These are phyloP conservation scores for Metaphire vulgaris DNA, from an alignment of 1,140 invertebrate genomes.

Conservation along the genomic window DNA sequence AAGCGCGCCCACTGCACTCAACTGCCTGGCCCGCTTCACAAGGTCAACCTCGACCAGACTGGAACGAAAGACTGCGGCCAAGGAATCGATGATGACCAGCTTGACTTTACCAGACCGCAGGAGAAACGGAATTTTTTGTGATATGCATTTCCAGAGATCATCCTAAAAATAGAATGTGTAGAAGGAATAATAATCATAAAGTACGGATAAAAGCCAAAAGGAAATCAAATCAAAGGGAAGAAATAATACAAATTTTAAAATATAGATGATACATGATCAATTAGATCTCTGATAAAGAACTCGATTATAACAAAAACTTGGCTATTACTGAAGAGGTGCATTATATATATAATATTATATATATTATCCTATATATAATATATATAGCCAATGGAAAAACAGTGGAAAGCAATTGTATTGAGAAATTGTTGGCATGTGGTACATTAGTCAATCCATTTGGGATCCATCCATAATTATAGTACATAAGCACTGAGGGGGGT, in stretches of 20 bases:
- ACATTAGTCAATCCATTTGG: too few relatives aligned
- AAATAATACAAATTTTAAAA: background rate
- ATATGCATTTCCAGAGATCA: conserved; percentile 58
- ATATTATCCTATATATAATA: too few relatives aligned
- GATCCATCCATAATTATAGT: too few relatives aligned
- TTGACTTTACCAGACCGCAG: conserved; percentile 57
- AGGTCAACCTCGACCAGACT: conserved; percentile 55
- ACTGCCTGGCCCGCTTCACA: conserved; percentile 56
- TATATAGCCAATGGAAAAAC: too few relatives aligned
- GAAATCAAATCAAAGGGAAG: conserved; percentile 8
- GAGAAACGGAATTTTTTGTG: conserved; percentile 53
- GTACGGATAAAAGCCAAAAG: conserved; percentile 19
- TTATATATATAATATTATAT: too few relatives aligned
- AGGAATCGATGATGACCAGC: conserved; percentile 67
- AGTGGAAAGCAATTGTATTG: too few relatives aligned
- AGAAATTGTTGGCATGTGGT: too few relatives aligned
- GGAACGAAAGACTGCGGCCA: conserved; percentile 64
- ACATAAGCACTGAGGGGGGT: too few relatives aligned
- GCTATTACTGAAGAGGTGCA: too few relatives aligned
- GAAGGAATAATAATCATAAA: conserved; percentile 16
- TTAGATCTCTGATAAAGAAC: too few relatives aligned
- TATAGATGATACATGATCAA: conserved; percentile 22
- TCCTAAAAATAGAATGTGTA: conserved; percentile 50
- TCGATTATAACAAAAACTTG: background rate
- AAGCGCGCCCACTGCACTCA: conserved; percentile 57